Evolutionary conservation across 2,888 invertebrate genomes (phyloP).

Genomic region (Oxytorus armatus): DNA sequence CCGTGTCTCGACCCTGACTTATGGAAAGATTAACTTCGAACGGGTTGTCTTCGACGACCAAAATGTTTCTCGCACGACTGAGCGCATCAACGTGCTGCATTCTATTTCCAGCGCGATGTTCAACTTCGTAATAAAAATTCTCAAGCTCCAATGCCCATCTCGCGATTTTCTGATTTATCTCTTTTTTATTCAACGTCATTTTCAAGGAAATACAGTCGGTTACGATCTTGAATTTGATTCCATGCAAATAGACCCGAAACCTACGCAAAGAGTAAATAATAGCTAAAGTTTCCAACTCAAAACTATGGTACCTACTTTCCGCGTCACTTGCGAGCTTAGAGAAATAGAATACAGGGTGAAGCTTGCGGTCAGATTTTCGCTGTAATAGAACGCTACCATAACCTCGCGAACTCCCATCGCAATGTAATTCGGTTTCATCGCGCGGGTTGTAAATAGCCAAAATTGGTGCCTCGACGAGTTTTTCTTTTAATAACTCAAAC

Average conservation of each 20-base stretch:
- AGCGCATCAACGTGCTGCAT: conserved; percentile 72
- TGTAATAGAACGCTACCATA: conserved; percentile 78
- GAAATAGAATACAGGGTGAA: conserved; percentile 78
- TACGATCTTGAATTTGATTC: conserved; percentile 74
- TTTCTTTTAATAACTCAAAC: conserved; percentile 35
- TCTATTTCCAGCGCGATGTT: conserved; percentile 68
- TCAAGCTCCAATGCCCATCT: conserved; percentile 68
- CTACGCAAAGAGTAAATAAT: conserved; percentile 70
- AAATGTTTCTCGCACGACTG: conserved; percentile 57
- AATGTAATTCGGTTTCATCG: conserved; percentile 78
- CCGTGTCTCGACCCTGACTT: conserved; percentile 43
- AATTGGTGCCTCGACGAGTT: conserved; percentile 70
- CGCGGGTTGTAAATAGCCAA: conserved; percentile 75
- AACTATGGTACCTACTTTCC: conserved; percentile 78
- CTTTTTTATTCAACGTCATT: conserved; percentile 73
- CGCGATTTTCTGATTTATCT: conserved; percentile 71
- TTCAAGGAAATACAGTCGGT: conserved; percentile 75
- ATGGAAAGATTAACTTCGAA: conserved; percentile 60
- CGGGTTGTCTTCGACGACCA: conserved; percentile 58
- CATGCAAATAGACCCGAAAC: conserved; percentile 73
- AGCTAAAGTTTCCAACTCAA: no score
- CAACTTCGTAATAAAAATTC: conserved; percentile 68
- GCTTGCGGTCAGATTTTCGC: conserved; percentile 70
- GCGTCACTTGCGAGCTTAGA: conserved; percentile 73
- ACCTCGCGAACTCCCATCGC: conserved; percentile 77